Evolutionary conservation across 2,113 vertebrate genomes (phyloP), one percentile per base, ranked within the genome.

Genomic region (Hydropotes inermis): DNA sequence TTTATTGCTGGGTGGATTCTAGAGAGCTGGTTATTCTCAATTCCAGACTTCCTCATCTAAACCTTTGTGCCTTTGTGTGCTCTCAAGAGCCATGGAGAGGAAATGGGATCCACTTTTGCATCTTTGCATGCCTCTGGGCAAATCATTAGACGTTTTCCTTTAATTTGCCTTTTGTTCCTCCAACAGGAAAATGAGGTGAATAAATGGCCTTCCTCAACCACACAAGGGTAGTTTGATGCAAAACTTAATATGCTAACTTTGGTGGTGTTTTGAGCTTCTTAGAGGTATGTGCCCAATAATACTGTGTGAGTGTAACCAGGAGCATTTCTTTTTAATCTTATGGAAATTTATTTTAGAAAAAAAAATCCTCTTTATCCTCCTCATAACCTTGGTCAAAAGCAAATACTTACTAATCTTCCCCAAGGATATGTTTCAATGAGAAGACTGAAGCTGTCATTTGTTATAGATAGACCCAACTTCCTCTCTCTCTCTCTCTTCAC

Each of bases 141-240:
- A 83, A 47, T 88, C 60, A 87, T 93, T 93, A 96, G 79, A 74
- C 89, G 30, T 43, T 93, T 91, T 64, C 30, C 61, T 96, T 94
- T 93, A 91, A 95, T 95, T 97, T 95, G 70, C 52, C 25, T 96
- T 97, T 93, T 86, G 64, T 97, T 91, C 91, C 82, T 96, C 52
- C 55, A 74, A 87, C 47, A 89, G 45, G 52, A 96, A 91, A 95
- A 89, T 85, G 88, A 97, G 74, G 86, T 54, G 83, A 97, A 91
- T 94, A 95, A 94, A 94, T 89, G 79, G 64, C 47, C 64, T 84
- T 61, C n/a, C 55, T 95, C 74, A 95, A 87, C 36, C 28, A 52
- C 36, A 36, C 30, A 74, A 33, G 33, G 60, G 7, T 67, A 92
- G 55, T 90, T 43, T 81, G 58, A 47, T 92, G 64, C 57, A 89